Base-by-base conservation (phyloP, 2,113 vertebrate species). In the Spermophilus dauricus region DNA sequence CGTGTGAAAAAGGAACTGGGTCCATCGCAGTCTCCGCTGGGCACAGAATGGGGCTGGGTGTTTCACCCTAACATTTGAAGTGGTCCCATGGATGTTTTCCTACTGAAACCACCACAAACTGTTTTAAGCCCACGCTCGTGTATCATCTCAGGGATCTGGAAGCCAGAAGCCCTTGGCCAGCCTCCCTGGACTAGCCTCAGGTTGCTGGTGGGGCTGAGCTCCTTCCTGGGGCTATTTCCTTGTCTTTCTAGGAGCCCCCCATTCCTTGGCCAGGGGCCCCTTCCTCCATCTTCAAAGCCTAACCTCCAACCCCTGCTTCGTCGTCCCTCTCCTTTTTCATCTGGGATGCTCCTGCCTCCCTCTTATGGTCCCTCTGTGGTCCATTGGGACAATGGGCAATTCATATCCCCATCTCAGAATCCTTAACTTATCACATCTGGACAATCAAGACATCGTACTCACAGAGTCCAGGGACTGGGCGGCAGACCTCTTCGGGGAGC, bases 1-100 rank as follows among this genome's bases (percentile, higher is more conserved):
- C 24, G n/a, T 22, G 28, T 48, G 39, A 26, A 70, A 84, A 48
- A 5, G 32, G 11, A 39, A 45, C 39, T 0, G 10, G 51, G 37
- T 42, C 3, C 2, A 2, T 34, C 28, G 10, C 20, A 7, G 56
- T 6, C 3, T 56, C 77, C 18, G 48, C n/a, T 39, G 30, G 30
- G 53, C 37, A 14, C 17, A 63, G 2, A 26, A n/a, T 1, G 48
- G 5, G 1, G 0, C 14, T 30, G n/a, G 3, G 8, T 81, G 22
- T 37, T 63, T 70, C 51, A 28, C 73, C 65, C 56, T 73, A 4
- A 11, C 39, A 42, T 70, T 65, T 89, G 72, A 81, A 95, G 58
- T 11, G 18, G 37, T 16, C 53, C 2, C 14, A 6, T 34, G 51
- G 1, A 4, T 2, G 13, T 11, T 73, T 82, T 89, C 51, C 17